phyloP scores from a whole-genome alignment of 2,113 vertebrate genomes.

The Ptyas mucosa region DNA sequence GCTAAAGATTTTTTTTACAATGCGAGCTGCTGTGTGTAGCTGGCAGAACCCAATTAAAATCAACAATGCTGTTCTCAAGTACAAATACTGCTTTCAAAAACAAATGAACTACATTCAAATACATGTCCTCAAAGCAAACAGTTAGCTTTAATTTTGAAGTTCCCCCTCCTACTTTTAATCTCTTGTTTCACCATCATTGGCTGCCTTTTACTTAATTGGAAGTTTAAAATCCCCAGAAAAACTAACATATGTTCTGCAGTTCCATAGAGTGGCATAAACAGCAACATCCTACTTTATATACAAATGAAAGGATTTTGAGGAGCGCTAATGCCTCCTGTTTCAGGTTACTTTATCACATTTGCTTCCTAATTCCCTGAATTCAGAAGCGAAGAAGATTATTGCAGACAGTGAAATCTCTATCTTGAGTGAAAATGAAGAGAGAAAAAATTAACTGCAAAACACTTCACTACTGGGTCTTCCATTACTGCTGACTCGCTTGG shows the following conservation, averaged over 20 bases:
- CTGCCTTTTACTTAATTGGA: slow-evolving; percentile 18
- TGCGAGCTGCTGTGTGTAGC: not conserved
- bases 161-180: not conserved
- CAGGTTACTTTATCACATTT: slow-evolving; percentile 13
- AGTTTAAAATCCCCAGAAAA: slow-evolving; percentile 29
- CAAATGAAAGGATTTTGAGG: slow-evolving; percentile 12
- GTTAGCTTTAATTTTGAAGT: not conserved
- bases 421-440: slow-evolving; percentile 22
- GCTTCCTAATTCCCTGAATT: slow-evolving; percentile 22
- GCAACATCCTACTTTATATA: not conserved
- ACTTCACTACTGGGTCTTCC: not conserved
- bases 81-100: not conserved
- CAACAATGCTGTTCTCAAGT: not conserved
- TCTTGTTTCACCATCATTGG: not conserved
- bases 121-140: not conserved
- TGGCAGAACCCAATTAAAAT: not conserved
- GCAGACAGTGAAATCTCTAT: slow-evolving; percentile 32
- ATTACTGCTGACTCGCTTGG: not conserved
- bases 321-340: not conserved
- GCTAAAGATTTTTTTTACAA: not conserved
- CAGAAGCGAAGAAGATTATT: slow-evolving; percentile 35
- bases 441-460: not conserved
- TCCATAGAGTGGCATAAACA: slow-evolving; percentile 22
- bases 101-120: not conserved
- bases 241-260: slow-evolving; percentile 20